phyloP scores from a whole-genome alignment of 2,888 invertebrate genomes.

The Sepioteuthis lessoniana region DNA sequence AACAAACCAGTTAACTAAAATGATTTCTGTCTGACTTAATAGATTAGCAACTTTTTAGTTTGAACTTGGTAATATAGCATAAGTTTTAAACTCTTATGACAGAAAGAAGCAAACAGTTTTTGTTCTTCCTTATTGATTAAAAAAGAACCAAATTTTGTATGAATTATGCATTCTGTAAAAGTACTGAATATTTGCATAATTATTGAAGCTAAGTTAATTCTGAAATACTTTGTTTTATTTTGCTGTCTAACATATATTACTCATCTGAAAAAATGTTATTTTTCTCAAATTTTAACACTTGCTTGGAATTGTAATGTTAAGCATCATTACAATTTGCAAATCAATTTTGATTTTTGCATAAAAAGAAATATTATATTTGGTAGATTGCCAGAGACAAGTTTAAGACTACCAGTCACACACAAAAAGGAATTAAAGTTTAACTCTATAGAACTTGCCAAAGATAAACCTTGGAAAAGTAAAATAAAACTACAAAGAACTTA shows the following conservation, averaged over 20 bases:
- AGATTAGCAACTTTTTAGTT: neutral
- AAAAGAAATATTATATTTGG: neutral
- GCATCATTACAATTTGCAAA: neutral
- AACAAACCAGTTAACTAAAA: conserved; percentile 25
- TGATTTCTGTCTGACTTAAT: neutral
- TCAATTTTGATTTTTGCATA: neutral
- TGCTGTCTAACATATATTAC: neutral
- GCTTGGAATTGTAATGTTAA: neutral
- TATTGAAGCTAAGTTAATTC: neutral
- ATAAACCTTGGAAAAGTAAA: neutral
- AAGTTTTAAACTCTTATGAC: neutral
- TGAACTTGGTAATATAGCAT: neutral
- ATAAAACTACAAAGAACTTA: neutral
- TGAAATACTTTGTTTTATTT: neutral
- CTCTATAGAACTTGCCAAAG: too few species aligned
- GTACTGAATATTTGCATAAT: neutral
- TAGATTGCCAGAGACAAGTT: neutral
- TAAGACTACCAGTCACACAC: too few species aligned
- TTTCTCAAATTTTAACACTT: neutral
- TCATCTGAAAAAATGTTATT: neutral
- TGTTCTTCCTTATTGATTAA: neutral
- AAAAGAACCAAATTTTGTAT: neutral
- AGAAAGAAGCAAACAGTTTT: neutral
- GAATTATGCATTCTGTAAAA: neutral
- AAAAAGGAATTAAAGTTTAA: too few species aligned